Percentiles rank a stretch among this genome's conserved stretches.
Evolutionary conservation across 2,888 invertebrate genomes (phyloP).

Genomic region (Synanthedon myopaeformis): DNA sequence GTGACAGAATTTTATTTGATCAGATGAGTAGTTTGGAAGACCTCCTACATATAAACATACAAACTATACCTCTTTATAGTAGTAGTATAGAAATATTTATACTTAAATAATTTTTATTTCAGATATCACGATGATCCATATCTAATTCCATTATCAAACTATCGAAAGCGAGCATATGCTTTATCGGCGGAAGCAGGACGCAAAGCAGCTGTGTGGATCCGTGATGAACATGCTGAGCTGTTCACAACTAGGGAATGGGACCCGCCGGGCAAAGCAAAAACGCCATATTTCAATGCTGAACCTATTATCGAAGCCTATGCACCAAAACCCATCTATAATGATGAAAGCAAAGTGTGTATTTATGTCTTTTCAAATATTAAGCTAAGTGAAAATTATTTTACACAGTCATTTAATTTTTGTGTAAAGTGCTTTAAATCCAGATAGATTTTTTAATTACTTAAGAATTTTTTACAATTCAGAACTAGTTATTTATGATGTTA

Average conservation of each 20-base stretch:
- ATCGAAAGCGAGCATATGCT: conserved; percentile 76
- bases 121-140: conserved; percentile 92
- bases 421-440: too few relatives aligned
- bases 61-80: neutral
- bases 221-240: conserved; percentile 77
- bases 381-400: too few relatives aligned
- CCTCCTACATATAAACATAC: neutral
- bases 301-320: conserved; percentile 76
- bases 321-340: conserved; percentile 77
- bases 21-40: too few relatives aligned
- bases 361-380: too few relatives aligned
- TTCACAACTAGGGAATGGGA: conserved; percentile 76
- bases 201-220: conserved; percentile 87
- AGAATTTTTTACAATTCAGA: too few relatives aligned
- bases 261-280: conserved; percentile 68
- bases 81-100: neutral
- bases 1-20: too few relatives aligned
- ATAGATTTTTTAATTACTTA: too few relatives aligned
- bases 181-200: conserved; percentile 87
- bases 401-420: too few relatives aligned
- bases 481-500: too few relatives aligned
- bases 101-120: conserved; percentile 9
- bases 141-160: conserved; percentile 81
- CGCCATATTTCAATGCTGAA: conserved; percentile 66
- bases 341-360: conserved; percentile 72